Percentiles rank a stretch among this genome's conserved stretches.
Conservation (phyloP, 2,113 vertebrate species). For the Propithecus coquereli region DNA sequence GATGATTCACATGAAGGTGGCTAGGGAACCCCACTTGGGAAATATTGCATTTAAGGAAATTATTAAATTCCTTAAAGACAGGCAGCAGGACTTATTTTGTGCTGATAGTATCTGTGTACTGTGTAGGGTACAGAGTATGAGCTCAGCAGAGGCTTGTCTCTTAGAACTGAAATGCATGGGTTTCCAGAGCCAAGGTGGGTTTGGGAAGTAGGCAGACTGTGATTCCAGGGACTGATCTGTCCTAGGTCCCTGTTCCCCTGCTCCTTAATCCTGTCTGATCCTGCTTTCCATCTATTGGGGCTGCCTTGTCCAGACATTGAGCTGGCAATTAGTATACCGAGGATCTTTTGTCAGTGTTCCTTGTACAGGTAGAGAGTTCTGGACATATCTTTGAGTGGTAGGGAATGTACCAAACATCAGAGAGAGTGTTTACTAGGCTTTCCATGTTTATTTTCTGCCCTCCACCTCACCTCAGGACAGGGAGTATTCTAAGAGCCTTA, state of each 20-base stretch:
- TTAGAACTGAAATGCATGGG: background rate
- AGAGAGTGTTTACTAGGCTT: background rate
- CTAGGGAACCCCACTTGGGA: background rate
- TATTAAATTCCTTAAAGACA: background rate
- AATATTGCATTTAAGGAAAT: background rate
- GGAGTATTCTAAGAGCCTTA: background rate
- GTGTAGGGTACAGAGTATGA: background rate
- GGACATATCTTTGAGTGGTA: background rate
- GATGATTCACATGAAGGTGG: background rate
- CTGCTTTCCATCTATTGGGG: background rate
- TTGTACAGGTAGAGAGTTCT: slow-evolving; percentile 12
- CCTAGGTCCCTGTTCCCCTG: background rate
- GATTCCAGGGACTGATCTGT: background rate
- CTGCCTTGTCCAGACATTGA: background rate
- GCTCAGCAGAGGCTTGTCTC: background rate
- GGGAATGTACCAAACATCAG: background rate
- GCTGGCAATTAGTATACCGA: background rate
- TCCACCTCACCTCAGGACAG: background rate
- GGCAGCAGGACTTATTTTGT: background rate
- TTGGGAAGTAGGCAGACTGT: background rate
- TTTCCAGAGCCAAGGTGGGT: background rate
- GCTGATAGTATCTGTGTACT: background rate
- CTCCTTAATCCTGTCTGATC: background rate
- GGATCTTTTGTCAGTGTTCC: background rate
- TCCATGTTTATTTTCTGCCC: background rate